Evolutionary conservation across 92 coral and sea anemone genomes (phyloP), one percentile per base, ranked within the genome.

Genomic region (Paragorgia papillata): DNA sequence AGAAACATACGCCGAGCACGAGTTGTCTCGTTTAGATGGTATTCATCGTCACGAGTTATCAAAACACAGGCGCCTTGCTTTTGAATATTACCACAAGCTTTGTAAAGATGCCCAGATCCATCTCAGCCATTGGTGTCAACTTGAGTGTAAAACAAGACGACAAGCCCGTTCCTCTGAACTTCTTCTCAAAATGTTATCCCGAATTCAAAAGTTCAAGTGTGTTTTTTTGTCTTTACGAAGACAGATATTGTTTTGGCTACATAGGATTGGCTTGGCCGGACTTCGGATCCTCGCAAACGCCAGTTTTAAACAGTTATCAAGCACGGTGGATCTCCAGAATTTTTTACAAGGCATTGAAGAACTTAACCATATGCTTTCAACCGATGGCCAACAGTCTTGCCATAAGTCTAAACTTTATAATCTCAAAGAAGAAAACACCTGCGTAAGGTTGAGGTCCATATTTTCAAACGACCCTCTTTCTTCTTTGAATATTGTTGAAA

Each of bases 61-160:
- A 3, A 71, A 71, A 20, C 30, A 71, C 17, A 71, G 35, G 19
- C 46, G 78, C 27, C 51, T 71, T 34, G 58, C 53, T 32, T 53
- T 71, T 18, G 78, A 71, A 14, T 54, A 71, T 37, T 71, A 71
- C 51, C 94, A 89, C 59, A 89, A 90, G 54, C 74, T 94, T 19
- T 94, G 97, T 79, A 83, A 91, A 40, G 86, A 80, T 22, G 97
- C 97, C 20, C 91, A 87, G 79, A 50, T 83, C 35, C 97, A 90
- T 33, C 75, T 88, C 22, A 85, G 69, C 24, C 83, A 91, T 66
- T 84, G 94, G 88, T 30, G 54, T 31, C 28, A 33, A 17, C 34
- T 71, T 1, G 78, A 29, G 63, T 53, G 22, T 40, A 71, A 71
- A 35, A 19, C 58, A 33, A 71, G 41, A 34, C 78, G 39, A 20